Percentiles rank a stretch among this genome's conserved stretches.
phyloP scores from a whole-genome alignment of 1,140 invertebrate species.

The Archegozetes longisetosus region DNA sequence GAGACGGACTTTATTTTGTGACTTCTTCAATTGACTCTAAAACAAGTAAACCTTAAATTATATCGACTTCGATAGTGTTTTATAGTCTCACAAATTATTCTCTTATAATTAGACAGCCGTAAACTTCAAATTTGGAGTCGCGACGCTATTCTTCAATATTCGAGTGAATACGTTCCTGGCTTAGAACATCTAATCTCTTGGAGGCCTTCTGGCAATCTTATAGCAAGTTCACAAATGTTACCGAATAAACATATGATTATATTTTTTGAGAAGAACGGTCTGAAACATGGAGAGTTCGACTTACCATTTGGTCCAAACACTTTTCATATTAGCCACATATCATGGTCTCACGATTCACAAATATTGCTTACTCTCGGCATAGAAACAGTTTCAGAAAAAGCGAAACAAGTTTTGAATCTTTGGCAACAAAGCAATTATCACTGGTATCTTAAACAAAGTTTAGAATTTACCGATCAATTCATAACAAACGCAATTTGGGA shows the following conservation, averaged over 20 bases:
- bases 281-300: conserved; percentile 63
- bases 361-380: conserved; percentile 45
- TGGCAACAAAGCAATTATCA: conserved; percentile 72
- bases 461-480: conserved; percentile 32
- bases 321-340: conserved; percentile 40
- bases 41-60: conserved; percentile 24
- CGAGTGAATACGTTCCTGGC: conserved; percentile 49
- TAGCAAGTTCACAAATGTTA: conserved; percentile 48
- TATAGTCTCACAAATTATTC: neutral
- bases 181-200: conserved; percentile 51
- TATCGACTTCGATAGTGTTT: neutral
- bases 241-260: conserved; percentile 46
- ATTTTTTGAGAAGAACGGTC: conserved; percentile 83
- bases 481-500: conserved; percentile 40
- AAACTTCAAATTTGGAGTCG: conserved; percentile 53
- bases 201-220: conserved; percentile 60
- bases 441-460: conserved; percentile 70
- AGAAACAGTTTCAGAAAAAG: neutral
- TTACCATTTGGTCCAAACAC: conserved; percentile 35
- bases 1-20: conserved; percentile 65
- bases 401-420: conserved; percentile 40
- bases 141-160: conserved; percentile 50
- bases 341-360: conserved; percentile 62
- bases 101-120: conserved; percentile 26
- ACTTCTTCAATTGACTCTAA: conserved; percentile 41